These are phyloP conservation scores for Vanacampus margaritifer DNA, from an alignment of 2,113 vertebrate genomes.

Conservation along the genomic window DNA sequence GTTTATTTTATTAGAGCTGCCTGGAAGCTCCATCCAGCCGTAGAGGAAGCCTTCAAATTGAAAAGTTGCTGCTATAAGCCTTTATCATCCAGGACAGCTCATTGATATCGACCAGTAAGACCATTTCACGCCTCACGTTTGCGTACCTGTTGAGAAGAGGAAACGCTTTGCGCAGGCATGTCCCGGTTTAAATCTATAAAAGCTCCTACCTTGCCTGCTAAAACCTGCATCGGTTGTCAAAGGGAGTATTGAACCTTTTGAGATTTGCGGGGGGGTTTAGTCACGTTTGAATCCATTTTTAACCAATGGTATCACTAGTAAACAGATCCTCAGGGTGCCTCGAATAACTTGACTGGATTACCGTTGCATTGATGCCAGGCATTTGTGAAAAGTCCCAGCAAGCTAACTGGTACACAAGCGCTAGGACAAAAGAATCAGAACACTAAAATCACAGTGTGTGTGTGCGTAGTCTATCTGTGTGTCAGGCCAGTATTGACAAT, in stretches of 20 bases:
- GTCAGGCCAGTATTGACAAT: not conserved
- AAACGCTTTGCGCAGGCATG: slow-evolving; percentile 1
- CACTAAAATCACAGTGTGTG: not conserved
- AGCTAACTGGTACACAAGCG: not conserved
- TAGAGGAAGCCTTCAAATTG: slow-evolving; percentile 21
- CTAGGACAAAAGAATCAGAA: not conserved
- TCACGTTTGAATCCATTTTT: not conserved
- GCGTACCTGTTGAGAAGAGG: slow-evolving; percentile 14
- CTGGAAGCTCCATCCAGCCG: slow-evolving; percentile 20
- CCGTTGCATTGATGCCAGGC: slow-evolving; percentile 13
- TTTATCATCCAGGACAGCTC: slow-evolving; percentile 35
- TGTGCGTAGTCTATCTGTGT: not conserved
- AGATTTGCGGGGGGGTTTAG: slow-evolving; percentile 19
- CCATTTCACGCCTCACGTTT: slow-evolving; percentile 31
- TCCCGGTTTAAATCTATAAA: not conserved
- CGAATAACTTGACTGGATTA: slow-evolving; percentile 14
- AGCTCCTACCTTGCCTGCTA: not conserved
- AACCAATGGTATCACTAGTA: not conserved
- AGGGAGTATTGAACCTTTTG: not conserved
- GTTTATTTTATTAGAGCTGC: slow-evolving; percentile 45
- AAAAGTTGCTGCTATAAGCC: slow-evolving; percentile 33
- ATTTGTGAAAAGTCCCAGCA: slow-evolving; percentile 16
- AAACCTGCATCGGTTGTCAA: not conserved
- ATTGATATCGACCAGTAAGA: slow-evolving; percentile 40
- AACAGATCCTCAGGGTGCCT: not conserved